Conservation (phyloP, 1,140 invertebrate species). For the Trichonephila clavata region DNA sequence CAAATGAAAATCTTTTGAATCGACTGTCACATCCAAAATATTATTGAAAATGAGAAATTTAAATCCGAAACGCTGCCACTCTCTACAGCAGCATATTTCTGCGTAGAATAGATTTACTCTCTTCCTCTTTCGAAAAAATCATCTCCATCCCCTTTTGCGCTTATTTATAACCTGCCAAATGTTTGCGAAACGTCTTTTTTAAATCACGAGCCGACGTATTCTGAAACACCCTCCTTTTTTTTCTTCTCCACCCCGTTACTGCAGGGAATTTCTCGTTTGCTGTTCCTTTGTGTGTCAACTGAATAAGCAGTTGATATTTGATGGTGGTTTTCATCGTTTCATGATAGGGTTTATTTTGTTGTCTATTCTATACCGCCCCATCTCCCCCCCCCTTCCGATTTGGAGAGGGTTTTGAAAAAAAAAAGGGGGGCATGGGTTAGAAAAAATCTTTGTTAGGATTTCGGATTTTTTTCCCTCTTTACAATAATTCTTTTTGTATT, state of each 20-base stretch:
- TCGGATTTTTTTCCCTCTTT: not conserved
- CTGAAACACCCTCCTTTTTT: not conserved
- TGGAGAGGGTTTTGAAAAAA: not conserved
- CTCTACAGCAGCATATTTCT: not conserved
- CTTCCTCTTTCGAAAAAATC: not conserved
- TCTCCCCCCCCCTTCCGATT: not conserved
- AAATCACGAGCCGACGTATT: slow-evolving; percentile 28
- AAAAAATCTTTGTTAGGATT: not conserved
- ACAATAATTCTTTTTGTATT: not conserved
- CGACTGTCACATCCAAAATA: slow-evolving; percentile 16
- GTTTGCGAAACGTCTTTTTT: slow-evolving; percentile 53
- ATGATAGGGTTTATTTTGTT: slow-evolving; percentile 28
- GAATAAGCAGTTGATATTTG: slow-evolving; percentile 60
- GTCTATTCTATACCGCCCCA: not conserved
- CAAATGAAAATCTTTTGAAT: not conserved
- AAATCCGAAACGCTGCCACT: slow-evolving; percentile 46
- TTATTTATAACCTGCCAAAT: slow-evolving; percentile 64
- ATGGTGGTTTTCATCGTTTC: slow-evolving; percentile 51
- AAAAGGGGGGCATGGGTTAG: not conserved
- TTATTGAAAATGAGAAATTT: slow-evolving; percentile 49
- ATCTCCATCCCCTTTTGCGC: not conserved
- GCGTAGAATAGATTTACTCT: slow-evolving; percentile 46
- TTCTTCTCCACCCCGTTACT: not conserved
- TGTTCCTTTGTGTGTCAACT: slow-evolving; percentile 48
- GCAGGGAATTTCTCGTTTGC: slow-evolving; percentile 13